These are phyloP conservation scores for Azorinus chamasolen DNA, from an alignment of 2,888 invertebrate species.

Conservation along the genomic window DNA sequence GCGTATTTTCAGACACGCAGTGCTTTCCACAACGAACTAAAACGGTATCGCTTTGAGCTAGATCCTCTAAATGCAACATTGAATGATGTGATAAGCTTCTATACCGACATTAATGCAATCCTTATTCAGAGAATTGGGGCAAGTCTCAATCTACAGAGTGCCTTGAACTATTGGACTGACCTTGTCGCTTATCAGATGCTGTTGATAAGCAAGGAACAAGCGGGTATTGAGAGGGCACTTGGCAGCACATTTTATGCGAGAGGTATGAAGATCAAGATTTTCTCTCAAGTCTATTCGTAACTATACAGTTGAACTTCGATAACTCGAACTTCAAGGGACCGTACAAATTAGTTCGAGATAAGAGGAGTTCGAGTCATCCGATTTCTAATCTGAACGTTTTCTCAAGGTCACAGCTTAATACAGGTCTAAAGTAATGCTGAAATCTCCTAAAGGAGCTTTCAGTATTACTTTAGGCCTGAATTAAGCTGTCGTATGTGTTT, in stretches of 20 bases:
- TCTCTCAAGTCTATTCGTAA: too few relatives aligned
- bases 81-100: conserved; percentile 62
- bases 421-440: too few relatives aligned
- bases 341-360: too few relatives aligned
- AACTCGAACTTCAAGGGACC: too few relatives aligned
- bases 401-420: too few relatives aligned
- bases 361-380: too few relatives aligned
- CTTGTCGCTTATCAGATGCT: conserved; percentile 76
- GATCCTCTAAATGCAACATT: conserved; percentile 44
- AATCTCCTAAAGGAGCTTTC: too few relatives aligned
- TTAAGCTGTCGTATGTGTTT: too few relatives aligned
- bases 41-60: conserved; percentile 33
- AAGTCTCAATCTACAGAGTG: conserved; percentile 58
- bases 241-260: conserved; percentile 73
- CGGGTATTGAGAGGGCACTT: conserved; percentile 76
- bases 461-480: too few relatives aligned
- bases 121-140: conserved; percentile 68
- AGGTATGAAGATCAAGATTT: conserved; percentile 75
- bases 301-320: too few relatives aligned
- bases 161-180: conserved; percentile 67
- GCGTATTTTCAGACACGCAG: conserved; percentile 26
- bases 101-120: conserved; percentile 62
- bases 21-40: conserved; percentile 25
- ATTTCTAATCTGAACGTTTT: too few relatives aligned
- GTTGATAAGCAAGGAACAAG: conserved; percentile 74